Percentiles rank a stretch among this genome's conserved stretches.
Evolutionary conservation across 2,113 vertebrate genomes (phyloP).

Genomic region (Callospermophilus lateralis): DNA sequence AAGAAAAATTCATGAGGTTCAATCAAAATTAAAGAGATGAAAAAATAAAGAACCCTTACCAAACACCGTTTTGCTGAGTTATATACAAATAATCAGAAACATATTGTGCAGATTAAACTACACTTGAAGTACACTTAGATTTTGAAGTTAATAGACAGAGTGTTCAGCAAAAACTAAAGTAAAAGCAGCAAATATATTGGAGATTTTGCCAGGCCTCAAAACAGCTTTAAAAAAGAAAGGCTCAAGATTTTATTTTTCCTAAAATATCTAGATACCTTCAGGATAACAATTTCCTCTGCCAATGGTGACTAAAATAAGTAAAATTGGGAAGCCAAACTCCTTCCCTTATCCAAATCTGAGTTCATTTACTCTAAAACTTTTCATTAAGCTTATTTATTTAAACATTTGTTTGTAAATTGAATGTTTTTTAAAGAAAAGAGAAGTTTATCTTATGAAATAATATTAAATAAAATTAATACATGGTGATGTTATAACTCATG

Average conservation of each 20-base stretch:
- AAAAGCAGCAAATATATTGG: slow-evolving; percentile 69
- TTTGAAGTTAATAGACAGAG: slow-evolving; percentile 66
- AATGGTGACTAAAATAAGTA: slow-evolving; percentile 49
- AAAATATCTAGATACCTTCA: slow-evolving; percentile 66
- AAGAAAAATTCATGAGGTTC: slow-evolving; percentile 7
- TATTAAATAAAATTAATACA: neutral
- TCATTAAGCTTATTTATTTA: slow-evolving; percentile 48
- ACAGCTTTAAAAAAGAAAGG: neutral
- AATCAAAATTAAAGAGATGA: slow-evolving; percentile 67
- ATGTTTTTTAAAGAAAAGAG: neutral
- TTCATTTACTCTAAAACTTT: slow-evolving; percentile 43
- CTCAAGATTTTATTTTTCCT: slow-evolving; percentile 63
- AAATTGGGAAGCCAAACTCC: neutral
- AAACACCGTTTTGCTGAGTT: slow-evolving; percentile 74
- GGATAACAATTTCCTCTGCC: slow-evolving; percentile 23
- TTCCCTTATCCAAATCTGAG: neutral
- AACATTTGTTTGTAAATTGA: neutral
- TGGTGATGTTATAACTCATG: neutral
- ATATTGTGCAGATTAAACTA: slow-evolving; percentile 28
- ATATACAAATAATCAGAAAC: slow-evolving; percentile 75
- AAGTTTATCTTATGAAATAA: slow-evolving; percentile 28
- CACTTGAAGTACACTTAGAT: slow-evolving; percentile 37
- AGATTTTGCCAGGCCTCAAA: slow-evolving; percentile 60
- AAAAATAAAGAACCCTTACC: slow-evolving; percentile 58
- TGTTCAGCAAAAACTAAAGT: slow-evolving; percentile 64